These are phyloP conservation scores for Dendrocincla fuliginosa DNA, from an alignment of 2,797 vertebrate species.

Conservation along the genomic window DNA sequence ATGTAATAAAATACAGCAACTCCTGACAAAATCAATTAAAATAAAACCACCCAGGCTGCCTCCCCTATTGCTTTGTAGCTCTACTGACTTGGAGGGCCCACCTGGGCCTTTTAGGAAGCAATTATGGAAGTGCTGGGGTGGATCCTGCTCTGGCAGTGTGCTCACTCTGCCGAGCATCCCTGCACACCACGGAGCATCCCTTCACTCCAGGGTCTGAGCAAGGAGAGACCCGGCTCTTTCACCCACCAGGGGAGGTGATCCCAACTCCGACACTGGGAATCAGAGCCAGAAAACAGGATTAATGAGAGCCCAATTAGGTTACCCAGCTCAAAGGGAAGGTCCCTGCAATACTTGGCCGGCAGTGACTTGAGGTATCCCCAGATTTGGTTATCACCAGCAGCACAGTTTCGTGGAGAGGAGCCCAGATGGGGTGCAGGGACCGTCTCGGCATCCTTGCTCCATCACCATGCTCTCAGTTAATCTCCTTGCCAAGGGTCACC, in stretches of 20 bases:
- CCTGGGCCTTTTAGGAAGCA: slow-evolving; percentile 56
- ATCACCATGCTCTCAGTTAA: accelerated
- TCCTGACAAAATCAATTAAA: slow-evolving; percentile 39
- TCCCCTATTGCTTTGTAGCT: slow-evolving; percentile 1
- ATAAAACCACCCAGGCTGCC: slow-evolving; percentile 16
- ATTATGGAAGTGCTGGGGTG: background rate
- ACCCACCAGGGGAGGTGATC: accelerated
- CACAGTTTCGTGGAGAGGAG: background rate
- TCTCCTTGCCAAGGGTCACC: background rate
- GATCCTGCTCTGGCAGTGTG: background rate
- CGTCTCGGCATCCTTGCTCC: background rate
- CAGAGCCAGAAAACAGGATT: background rate
- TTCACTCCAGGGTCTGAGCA: accelerated
- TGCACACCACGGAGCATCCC: background rate
- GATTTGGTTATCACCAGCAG: background rate
- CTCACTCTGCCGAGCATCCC: background rate
- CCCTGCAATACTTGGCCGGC: background rate
- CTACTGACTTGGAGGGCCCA: slow-evolving; percentile 13
- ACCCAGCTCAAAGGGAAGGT: background rate
- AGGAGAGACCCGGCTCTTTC: background rate
- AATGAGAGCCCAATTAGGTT: slow-evolving; percentile 19
- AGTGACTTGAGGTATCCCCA: background rate
- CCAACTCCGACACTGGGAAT: accelerated
- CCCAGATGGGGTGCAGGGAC: background rate
- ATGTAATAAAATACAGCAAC: slow-evolving; percentile 37